Evolutionary conservation across 2,888 invertebrate species (phyloP), one percentile per base, ranked within the genome.

Genomic region (Microctonus aethiopoides): DNA sequence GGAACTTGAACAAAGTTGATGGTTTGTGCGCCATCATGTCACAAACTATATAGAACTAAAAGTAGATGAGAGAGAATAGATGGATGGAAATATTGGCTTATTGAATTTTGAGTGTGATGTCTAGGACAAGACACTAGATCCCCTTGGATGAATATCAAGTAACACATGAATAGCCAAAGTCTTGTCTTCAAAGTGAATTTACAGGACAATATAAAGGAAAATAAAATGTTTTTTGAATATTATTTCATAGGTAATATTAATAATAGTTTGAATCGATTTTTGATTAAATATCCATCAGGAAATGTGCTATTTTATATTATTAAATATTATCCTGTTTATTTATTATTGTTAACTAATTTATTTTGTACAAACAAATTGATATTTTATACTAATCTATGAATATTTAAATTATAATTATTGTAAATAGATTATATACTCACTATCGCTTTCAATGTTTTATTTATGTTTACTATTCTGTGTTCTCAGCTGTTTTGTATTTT

Each of bases 51-150:
- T 46, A n/a, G n/a, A 16, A 20, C 16, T 46, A 54, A 52, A 46
- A 64, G 68, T 69, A 66, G 54, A 60, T 34, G 52, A 60, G 56
- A 51, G 56, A 51, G 72, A 70, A 32, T 67, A 22, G 26, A 34
- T 11, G 62, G 64, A 51, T 11, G 62, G 64, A 51, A 41, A 57
- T 67, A 64, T n/a, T 26, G 62, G 67, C 72, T 80, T 79, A 81
- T 81, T 81, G 81, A 81, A 81, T 79, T 78, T 74, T 76, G 74
- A 73, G 77, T 78, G 73, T 73, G 80, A 80, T 76, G 77, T 78
- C 68, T 73, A 74, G 24, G 64, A 56, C n/a, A 54, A 65, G 69
- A 6, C 16, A 16, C 7, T 29, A 29, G 79, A 80, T 79, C 77
- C 74, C 63, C 67, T 74, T 57, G 70, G 74, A 72, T 73, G 73